Conservation (phyloP, 30 jellyfish, hydroid and myxozoan genomes). For the Cassiopea andromeda region DNA sequence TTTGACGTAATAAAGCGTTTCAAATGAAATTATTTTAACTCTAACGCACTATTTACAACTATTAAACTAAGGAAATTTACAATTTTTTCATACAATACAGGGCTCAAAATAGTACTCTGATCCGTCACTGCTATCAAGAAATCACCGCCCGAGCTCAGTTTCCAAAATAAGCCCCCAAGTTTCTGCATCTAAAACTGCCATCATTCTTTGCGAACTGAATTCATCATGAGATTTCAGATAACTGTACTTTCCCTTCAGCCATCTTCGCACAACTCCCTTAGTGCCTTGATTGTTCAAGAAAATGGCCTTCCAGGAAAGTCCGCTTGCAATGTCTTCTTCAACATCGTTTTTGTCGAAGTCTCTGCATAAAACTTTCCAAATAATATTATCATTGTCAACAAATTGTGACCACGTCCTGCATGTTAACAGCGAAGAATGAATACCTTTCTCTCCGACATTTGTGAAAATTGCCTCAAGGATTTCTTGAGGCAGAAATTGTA, state of each 20-base stretch:
- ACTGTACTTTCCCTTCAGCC: conserved; percentile 77
- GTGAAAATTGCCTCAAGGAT: conserved; percentile 53
- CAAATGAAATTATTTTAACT: too few relatives aligned
- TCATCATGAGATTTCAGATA: conserved; percentile 11
- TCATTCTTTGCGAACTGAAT: not conserved
- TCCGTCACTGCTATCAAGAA: too few relatives aligned
- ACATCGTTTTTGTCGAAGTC: conserved; percentile 45
- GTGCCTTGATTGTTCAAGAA: conserved; percentile 58
- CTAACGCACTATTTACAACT: too few relatives aligned
- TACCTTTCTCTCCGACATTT: conserved; percentile 39
- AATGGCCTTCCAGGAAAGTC: conserved; percentile 55
- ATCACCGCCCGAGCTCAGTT: conserved; percentile 41
- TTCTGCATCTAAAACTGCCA: conserved; percentile 48
- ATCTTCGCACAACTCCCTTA: conserved; percentile 60
- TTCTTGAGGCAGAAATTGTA: conserved; percentile 61
- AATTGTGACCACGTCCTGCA: conserved; percentile 46
- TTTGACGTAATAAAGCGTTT: too few relatives aligned
- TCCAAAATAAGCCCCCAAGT: conserved; percentile 76
- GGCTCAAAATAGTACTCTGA: too few relatives aligned
- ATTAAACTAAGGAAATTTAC: too few relatives aligned
- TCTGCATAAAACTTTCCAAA: conserved; percentile 60
- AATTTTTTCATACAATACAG: too few relatives aligned
- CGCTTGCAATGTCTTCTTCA: conserved; percentile 46
- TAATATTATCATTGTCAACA: conserved; percentile 43
- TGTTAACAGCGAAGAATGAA: conserved; percentile 41